phyloP scores from a whole-genome alignment of 2,797 vertebrate genomes.

The Hyperoplus lanceolatus region DNA sequence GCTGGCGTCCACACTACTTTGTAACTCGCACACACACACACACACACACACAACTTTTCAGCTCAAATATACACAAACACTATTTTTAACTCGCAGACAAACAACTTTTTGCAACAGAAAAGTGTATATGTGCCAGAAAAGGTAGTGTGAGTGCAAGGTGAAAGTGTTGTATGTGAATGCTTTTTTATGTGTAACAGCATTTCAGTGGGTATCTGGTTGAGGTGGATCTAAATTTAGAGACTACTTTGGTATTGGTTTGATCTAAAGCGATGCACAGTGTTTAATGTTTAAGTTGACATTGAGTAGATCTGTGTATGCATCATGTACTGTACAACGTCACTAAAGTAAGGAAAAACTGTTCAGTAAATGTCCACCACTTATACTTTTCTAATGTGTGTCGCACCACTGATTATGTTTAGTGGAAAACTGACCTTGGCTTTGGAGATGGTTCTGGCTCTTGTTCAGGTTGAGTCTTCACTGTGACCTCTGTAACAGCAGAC shows the following conservation, averaged over 20 bases:
- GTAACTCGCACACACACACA: too few relatives aligned
- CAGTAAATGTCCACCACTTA: neutral
- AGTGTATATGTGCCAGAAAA: too few relatives aligned
- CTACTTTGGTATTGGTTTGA: neutral
- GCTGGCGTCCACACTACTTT: too few relatives aligned
- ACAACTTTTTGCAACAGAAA: too few relatives aligned
- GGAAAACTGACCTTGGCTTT: conserved; percentile 65
- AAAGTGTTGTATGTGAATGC: too few relatives aligned
- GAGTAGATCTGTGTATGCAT: neutral
- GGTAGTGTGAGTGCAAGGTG: too few relatives aligned
- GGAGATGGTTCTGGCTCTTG: conserved; percentile 19
- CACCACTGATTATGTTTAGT: neutral
- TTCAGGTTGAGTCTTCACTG: conserved; percentile 13
- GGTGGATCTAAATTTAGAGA: neutral
- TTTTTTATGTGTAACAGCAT: neutral
- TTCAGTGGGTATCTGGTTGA: neutral
- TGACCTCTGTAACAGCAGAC: conserved; percentile 4
- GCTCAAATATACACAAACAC: too few relatives aligned
- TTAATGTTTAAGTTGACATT: neutral
- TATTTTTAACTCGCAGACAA: too few relatives aligned
- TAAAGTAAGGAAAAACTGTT: neutral
- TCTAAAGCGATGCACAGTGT: neutral
- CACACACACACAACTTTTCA: too few relatives aligned
- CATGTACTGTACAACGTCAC: neutral
- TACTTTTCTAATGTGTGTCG: neutral